These are phyloP conservation scores for Protonemura montana DNA, from an alignment of 2,888 invertebrate genomes.

Conservation along the genomic window DNA sequence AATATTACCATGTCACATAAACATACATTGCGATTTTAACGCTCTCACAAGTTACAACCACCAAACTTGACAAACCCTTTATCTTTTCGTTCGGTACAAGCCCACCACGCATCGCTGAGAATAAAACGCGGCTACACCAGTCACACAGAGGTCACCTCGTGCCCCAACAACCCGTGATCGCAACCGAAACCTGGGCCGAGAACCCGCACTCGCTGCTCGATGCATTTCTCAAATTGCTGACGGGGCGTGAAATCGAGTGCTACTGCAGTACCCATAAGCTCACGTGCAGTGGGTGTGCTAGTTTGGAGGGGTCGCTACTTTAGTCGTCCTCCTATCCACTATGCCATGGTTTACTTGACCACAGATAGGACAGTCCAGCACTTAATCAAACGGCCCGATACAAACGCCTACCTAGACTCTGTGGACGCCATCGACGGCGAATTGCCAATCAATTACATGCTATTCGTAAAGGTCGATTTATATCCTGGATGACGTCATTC, in stretches of 20 bases:
- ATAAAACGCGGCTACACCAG: no score
- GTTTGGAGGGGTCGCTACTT: not conserved
- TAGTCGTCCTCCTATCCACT: not conserved
- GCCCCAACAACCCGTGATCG: not conserved
- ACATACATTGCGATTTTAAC: no score
- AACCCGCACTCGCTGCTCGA: not conserved
- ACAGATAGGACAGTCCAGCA: not conserved
- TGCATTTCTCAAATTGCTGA: conserved; percentile 9
- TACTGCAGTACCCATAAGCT: not conserved
- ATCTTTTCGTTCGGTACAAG: no score
- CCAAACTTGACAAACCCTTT: no score
- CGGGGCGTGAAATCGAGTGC: conserved; percentile 20
- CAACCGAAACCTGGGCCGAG: not conserved
- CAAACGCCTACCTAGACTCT: not conserved
- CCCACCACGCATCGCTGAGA: no score
- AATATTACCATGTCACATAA: no score
- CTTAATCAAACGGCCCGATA: not conserved
- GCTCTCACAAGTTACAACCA: no score
- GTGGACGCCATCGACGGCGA: not conserved
- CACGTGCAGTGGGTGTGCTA: not conserved
- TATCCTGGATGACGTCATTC: not conserved
- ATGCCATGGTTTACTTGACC: not conserved
- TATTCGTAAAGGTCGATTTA: not conserved
- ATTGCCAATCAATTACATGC: conserved; percentile 5
- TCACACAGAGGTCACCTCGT: not conserved